A percentile compares a stretch with the other conserved stretches of the same genome.
These are phyloP conservation scores for Drosophila nigromelanica DNA, from an alignment of 1,140 invertebrate species.

Conservation along the genomic window DNA sequence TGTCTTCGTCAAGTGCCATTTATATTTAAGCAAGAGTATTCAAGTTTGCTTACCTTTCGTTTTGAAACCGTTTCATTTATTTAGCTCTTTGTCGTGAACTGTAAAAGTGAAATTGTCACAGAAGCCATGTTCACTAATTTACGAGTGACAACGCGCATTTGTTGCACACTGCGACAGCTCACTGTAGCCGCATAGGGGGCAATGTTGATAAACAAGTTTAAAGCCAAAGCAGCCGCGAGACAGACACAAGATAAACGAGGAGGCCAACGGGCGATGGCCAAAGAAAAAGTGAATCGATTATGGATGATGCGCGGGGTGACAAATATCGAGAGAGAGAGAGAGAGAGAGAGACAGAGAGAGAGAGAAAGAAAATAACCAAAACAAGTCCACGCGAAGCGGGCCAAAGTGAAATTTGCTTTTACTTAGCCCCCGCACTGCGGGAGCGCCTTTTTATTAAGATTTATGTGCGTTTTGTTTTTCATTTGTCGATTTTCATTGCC, in stretches of 20 bases:
- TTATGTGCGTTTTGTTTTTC: slow-evolving; percentile 18
- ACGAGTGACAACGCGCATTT: background rate
- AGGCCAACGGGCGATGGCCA: slow-evolving; percentile 25
- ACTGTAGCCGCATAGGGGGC: slow-evolving; percentile 1
- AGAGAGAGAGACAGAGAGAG: too few species aligned
- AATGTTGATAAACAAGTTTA: slow-evolving; percentile 54
- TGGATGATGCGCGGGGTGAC: slow-evolving; percentile 12
- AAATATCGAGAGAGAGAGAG: slow-evolving; percentile 1
- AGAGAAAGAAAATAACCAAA: background rate
- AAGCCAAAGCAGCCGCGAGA: slow-evolving; percentile 20
- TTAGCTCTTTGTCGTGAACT: background rate
- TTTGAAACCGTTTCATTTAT: too few species aligned
- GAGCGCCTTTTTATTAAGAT: slow-evolving; percentile 37
- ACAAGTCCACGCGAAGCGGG: slow-evolving; percentile 6
- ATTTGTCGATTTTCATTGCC: background rate
- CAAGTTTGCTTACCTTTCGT: too few species aligned
- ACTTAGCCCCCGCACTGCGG: slow-evolving; percentile 16
- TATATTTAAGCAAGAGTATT: too few species aligned
- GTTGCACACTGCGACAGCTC: slow-evolving; percentile 15
- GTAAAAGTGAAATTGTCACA: slow-evolving; percentile 7
- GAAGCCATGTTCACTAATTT: background rate
- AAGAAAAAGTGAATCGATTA: slow-evolving; percentile 52
- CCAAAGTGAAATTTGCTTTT: slow-evolving; percentile 41
- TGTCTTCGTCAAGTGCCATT: too few species aligned
- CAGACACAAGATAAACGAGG: slow-evolving; percentile 32